Evolutionary conservation across 2,888 invertebrate species (phyloP), one percentile per base, ranked within the genome.

Genomic region (Baronia brevicornis): DNA sequence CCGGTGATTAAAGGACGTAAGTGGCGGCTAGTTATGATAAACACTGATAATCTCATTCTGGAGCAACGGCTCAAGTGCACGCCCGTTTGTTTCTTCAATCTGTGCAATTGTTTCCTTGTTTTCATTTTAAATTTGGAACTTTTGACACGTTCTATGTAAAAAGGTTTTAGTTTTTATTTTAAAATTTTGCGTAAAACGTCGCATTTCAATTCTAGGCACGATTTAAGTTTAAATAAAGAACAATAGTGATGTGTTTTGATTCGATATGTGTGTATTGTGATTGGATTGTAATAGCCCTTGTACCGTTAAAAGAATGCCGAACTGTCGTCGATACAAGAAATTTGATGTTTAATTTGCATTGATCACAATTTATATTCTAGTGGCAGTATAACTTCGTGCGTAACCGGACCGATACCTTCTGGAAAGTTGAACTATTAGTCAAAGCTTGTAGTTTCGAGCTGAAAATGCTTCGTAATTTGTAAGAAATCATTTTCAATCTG

Each of bases 1-100:
- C 57, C 59, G 55, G 52, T 64, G 74, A 79, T 80, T 79, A 75
- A 78, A 79, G 80, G 74, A 77, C 74, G 60, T 59, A 55, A 63
- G 66, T 71, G 72, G 74, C 74, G 71, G 75, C 71, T 60, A 49
- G 51, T 57, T 49, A 60, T 70, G 79, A 79, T 80, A 82, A 75
- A 69, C 60, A 65, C 65, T 74, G 79, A 79, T 79, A 80, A 79
- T 79, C 77, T 77, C 69, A 72, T 64, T 78, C 68, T 63, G 61
- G 62, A 60, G 59, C 54, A 60, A 67, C 68, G 57, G 51, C 61
- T 60, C 54, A 51, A 60, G 58, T 57, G 58, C 60, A 56, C 69
- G 69, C 59, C 59, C 64, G 75, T 69, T 67, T 67, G 60, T 65
- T 68, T 62, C 63, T 57, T 58, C 54, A 52, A 58, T 60, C 53